Conservation (phyloP, 2,113 vertebrate species). For the Solenodon paradoxus region DNA sequence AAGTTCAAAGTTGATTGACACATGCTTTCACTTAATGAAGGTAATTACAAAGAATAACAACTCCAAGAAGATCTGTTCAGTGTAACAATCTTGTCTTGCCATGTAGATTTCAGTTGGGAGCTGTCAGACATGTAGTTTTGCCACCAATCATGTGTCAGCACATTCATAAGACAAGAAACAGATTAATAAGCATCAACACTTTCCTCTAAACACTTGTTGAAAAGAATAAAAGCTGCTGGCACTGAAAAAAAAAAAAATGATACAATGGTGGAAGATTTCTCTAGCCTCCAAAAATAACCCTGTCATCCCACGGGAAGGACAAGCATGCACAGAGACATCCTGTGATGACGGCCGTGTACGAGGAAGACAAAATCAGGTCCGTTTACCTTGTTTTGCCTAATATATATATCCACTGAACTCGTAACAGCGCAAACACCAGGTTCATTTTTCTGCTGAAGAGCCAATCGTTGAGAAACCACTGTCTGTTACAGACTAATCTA, state of each 20-base stretch:
- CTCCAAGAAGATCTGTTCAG: conserved; percentile 93
- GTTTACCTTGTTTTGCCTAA: neutral
- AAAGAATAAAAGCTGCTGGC: conserved; percentile 77
- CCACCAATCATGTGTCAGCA: conserved; percentile 83
- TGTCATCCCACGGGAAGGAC: conserved; percentile 77
- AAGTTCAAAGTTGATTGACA: conserved; percentile 95
- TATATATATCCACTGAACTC: neutral
- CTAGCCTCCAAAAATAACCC: conserved; percentile 53
- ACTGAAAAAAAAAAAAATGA: conserved; percentile 78
- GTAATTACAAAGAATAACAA: conserved; percentile 99
- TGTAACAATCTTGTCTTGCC: conserved; percentile 86
- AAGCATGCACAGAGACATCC: conserved; percentile 53
- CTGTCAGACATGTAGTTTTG: conserved; percentile 87
- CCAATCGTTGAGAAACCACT: neutral
- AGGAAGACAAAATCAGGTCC: neutral
- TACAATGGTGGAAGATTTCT: conserved; percentile 62
- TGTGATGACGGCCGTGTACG: neutral
- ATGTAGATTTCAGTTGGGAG: conserved; percentile 81
- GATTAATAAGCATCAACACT: conserved; percentile 95
- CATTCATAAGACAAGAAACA: conserved; percentile 90
- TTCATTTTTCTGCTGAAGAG: neutral
- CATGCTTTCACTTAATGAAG: conserved; percentile 97
- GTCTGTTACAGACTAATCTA: neutral
- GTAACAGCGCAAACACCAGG: neutral
- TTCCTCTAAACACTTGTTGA: conserved; percentile 90